Evolutionary conservation across 1,140 invertebrate species (phyloP), one percentile per base, ranked within the genome.

Genomic region (Heliconius nattereri): DNA sequence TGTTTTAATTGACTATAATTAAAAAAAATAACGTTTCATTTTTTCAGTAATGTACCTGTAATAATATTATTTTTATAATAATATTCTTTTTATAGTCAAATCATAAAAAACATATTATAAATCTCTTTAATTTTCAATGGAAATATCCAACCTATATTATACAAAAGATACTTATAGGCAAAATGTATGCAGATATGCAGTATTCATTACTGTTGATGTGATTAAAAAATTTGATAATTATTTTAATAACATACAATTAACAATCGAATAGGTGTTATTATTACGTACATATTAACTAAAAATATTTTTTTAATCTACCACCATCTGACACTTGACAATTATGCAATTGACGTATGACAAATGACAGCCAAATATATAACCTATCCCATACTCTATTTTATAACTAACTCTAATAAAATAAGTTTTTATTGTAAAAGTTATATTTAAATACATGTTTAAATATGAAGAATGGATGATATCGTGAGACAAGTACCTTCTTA

Each of bases 391-490:
- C 72, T 57, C 16, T 75, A 83, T 86, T 82, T 81, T 86, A 86
- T 83, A 81, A 29, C 60, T 5, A 66, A 66, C 60, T 52, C 49
- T 20, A 52, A 52, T 52, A 52, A 52, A 84, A 83, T 80, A 82
- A 83, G 79, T 84, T 84, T 82, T 76, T 79, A 60, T 74, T 83
- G 82, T 83, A 84, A 84, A 85, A 83, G 86, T 83, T 84, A 86
- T 78, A 86, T 80, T 83, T 84, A 83, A 76, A 79, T 85, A 79
- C 84, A 80, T 85, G 85, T 86, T 76, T 85, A 92, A 94, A 88
- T 91, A 94, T 94, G 91, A 94, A 94, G 92, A 92, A 94, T 94
- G 92, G 92, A 93, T 87, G 92, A 93, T 90, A 89, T 90, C 85
- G 87, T 85, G 82, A 94, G 91, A 84, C 86, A 92, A 81, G 87